Conservation (phyloP, 2,888 invertebrate genomes). For the Tortricodes alternella region DNA sequence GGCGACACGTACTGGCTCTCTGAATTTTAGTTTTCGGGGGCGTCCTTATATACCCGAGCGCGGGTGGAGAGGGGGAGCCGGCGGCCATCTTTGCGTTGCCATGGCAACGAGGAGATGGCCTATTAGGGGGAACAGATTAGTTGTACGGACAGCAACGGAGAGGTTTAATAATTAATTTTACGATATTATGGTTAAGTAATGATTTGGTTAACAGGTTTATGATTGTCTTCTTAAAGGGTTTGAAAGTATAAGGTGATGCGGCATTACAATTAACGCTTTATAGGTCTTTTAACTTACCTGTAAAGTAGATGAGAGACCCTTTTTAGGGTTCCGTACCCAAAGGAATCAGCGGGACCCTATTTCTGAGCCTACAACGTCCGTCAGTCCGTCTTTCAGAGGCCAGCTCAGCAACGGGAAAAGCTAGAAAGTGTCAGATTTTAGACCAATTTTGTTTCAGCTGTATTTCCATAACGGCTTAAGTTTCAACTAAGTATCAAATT, state of each 20-base stretch:
- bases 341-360: too few species aligned
- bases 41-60: constrained; percentile 65
- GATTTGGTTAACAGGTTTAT: constrained; percentile 27
- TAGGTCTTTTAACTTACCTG: too few species aligned
- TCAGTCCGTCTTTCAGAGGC: too few species aligned
- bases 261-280: background rate
- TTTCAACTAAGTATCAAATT: too few species aligned
- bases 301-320: too few species aligned
- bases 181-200: constrained; percentile 19
- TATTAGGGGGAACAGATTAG: constrained; percentile 81
- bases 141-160: constrained; percentile 63
- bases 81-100: constrained; percentile 78
- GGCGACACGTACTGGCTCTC: constrained; percentile 70
- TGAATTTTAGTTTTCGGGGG: constrained; percentile 54
- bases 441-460: too few species aligned
- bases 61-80: constrained; percentile 53
- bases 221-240: constrained; percentile 8
- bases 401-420: too few species aligned
- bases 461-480: too few species aligned
- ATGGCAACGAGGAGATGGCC: constrained; percentile 80
- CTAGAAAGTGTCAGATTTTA: too few species aligned
- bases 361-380: too few species aligned
- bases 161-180: constrained; percentile 40
- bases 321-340: too few species aligned
- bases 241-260: background rate